Conservation (phyloP, 2,888 invertebrate species). For the Drosophila histrio region DNA sequence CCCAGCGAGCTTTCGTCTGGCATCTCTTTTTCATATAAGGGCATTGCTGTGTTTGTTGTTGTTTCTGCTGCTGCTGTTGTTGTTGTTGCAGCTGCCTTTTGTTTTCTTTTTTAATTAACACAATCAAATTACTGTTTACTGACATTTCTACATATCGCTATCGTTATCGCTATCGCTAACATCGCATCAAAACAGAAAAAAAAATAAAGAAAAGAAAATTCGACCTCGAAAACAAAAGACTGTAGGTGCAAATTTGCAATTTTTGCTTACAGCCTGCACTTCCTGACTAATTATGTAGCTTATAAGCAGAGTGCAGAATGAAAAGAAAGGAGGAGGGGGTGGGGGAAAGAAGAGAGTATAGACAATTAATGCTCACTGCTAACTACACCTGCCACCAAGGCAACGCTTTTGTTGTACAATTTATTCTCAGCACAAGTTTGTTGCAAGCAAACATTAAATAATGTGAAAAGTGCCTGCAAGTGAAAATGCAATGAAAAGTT, state of each 20-base stretch:
- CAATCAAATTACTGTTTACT: constrained; percentile 67
- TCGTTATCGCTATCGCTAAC: constrained; percentile 40
- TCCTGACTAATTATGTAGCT: constrained; percentile 65
- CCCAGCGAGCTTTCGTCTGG: constrained; percentile 60
- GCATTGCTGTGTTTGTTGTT: constrained; percentile 46
- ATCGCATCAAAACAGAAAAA: background rate
- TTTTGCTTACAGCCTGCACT: constrained; percentile 62
- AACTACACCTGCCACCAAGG: constrained; percentile 5
- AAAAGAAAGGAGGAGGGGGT: background rate
- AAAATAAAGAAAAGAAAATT: constrained; percentile 3
- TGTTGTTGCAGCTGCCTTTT: constrained; percentile 50
- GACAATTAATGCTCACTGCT: background rate
- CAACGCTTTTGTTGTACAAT: constrained; percentile 36
- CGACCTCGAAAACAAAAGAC: constrained; percentile 53
- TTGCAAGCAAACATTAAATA: constrained; percentile 66
- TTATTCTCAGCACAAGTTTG: constrained; percentile 44
- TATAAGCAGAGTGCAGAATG: constrained; percentile 8
- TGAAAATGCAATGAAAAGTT: constrained; percentile 77
- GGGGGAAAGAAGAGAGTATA: background rate
- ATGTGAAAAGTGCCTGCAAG: constrained; percentile 73
- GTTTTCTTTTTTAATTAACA: constrained; percentile 78
- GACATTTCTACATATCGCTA: constrained; percentile 56
- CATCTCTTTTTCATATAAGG: constrained; percentile 72
- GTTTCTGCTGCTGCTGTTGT: constrained; percentile 8
- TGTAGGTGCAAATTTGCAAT: constrained; percentile 56